Conservation (phyloP, 2,888 invertebrate species). For the Papilio protenor region DNA sequence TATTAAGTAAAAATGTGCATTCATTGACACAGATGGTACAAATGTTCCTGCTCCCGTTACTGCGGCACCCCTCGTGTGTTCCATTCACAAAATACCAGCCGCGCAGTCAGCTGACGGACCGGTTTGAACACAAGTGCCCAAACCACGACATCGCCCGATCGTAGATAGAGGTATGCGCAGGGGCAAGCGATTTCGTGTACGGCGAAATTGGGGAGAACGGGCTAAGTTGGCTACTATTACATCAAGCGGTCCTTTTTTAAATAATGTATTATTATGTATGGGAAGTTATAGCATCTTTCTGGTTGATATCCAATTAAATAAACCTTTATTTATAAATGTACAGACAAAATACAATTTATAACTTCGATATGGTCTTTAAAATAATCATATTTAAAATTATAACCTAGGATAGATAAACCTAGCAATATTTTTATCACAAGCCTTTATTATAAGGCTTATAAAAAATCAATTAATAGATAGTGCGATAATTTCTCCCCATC, state of each 20-base stretch:
- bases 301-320: neutral
- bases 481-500: constrained; percentile 16
- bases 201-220: constrained; percentile 28
- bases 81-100: constrained; percentile 41
- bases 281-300: too few relatives aligned
- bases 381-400: neutral
- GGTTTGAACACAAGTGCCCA: constrained; percentile 31
- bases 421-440: neutral
- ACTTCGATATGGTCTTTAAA: neutral
- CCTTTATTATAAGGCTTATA: neutral
- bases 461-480: constrained; percentile 14
- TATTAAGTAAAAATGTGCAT: constrained; percentile 20
- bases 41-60: constrained; percentile 32
- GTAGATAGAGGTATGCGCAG: constrained; percentile 3
- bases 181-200: constrained; percentile 6
- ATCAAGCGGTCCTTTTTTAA: neutral
- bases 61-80: constrained; percentile 7
- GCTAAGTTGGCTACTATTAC: neutral
- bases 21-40: constrained; percentile 33
- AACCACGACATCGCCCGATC: constrained; percentile 21
- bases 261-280: too few relatives aligned
- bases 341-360: neutral
- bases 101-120: constrained; percentile 39
- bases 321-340: neutral
- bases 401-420: neutral